These are phyloP conservation scores for Eremobia ochroleuca DNA, from an alignment of 2,888 invertebrate genomes.

Conservation along the genomic window DNA sequence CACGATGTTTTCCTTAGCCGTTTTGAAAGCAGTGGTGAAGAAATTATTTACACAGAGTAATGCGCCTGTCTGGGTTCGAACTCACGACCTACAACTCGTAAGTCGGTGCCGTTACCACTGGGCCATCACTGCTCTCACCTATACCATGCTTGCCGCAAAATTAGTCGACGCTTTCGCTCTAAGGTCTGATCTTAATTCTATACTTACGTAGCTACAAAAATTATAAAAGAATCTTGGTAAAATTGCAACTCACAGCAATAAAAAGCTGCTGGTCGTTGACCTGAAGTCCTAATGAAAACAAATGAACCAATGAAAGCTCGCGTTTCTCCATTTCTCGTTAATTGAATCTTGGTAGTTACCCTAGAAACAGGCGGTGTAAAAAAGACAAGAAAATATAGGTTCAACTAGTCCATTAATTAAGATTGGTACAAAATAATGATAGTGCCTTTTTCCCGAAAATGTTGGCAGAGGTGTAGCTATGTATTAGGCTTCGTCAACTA, in stretches of 20 bases:
- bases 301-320: constrained; percentile 19
- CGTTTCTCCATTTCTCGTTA: constrained; percentile 7
- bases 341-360: constrained; percentile 5
- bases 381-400: not conserved
- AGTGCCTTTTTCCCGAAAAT: not conserved
- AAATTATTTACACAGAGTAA: not conserved
- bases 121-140: no score
- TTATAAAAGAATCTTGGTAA: not conserved
- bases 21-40: not conserved
- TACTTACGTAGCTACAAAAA: no score
- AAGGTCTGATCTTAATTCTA: not conserved
- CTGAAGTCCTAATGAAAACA: constrained; percentile 23
- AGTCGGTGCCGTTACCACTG: no score
- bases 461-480: not conserved
- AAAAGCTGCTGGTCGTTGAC: constrained; percentile 14
- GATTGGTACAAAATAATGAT: not conserved
- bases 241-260: not conserved
- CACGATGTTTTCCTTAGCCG: not conserved
- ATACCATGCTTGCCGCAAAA: not conserved
- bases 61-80: no score
- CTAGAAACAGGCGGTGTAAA: not conserved
- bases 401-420: not conserved
- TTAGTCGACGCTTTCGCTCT: not conserved
- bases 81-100: no score
- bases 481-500: not conserved